These are phyloP conservation scores for Petrocephalus zakoni DNA, from an alignment of 2,113 vertebrate genomes.

Conservation along the genomic window DNA sequence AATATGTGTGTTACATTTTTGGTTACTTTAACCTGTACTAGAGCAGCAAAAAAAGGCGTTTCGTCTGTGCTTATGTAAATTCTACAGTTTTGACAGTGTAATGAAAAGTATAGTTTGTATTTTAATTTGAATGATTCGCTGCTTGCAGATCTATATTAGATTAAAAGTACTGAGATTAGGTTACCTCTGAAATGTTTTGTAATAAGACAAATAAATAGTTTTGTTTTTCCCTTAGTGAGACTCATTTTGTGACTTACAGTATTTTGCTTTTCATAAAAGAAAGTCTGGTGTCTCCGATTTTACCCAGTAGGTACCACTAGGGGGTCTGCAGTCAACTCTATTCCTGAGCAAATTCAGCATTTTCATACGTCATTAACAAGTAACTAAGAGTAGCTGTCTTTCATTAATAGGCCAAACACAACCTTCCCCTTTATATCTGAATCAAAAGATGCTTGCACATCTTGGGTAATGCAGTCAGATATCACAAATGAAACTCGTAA, in stretches of 20 bases:
- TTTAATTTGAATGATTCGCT: slow-evolving; percentile 44
- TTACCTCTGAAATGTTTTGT: slow-evolving; percentile 63
- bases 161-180: slow-evolving; percentile 49
- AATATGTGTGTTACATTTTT: slow-evolving; percentile 18
- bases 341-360: not conserved
- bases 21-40: slow-evolving; percentile 46
- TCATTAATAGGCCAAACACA: not conserved
- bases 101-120: slow-evolving; percentile 42
- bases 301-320: not conserved
- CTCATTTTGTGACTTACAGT: slow-evolving; percentile 1
- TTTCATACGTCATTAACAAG: not conserved
- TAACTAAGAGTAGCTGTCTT: not conserved
- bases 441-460: not conserved
- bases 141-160: slow-evolving; percentile 48
- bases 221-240: slow-evolving; percentile 39
- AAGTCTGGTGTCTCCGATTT: not conserved
- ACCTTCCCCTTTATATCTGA: not conserved
- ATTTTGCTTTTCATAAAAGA: not conserved
- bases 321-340: not conserved
- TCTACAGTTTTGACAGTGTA: slow-evolving; percentile 40
- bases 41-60: slow-evolving; percentile 48
- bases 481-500: not conserved
- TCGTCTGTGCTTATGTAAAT: slow-evolving; percentile 40
- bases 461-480: not conserved
- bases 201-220: slow-evolving; percentile 59